Base-by-base conservation (phyloP, 2,888 invertebrate genomes). In the Miltochrista miniata region DNA sequence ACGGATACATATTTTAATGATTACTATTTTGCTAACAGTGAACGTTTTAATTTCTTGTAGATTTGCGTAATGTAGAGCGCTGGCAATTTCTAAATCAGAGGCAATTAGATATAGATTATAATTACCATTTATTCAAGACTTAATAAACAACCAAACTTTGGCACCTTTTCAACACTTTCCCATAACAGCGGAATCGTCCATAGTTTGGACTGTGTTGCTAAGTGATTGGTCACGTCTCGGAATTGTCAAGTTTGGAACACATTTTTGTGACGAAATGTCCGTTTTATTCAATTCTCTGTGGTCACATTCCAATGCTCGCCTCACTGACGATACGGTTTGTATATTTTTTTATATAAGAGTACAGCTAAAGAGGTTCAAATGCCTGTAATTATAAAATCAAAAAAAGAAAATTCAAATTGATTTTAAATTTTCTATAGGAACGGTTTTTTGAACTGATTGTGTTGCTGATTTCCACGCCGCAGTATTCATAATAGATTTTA, bases 241-340 rank as follows among this genome's bases (percentile, higher is more conserved):
- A 59, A 61, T 67, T 57, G 59, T 60, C 44, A 57, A 61, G 55
- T 74, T 66, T 56, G 67, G 66, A 66, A 73, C 74, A 76, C 70
- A 76, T 74, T 81, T 81, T 76, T 74, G 70, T 75, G 44, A 74
- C 78, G 75, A 78, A 80, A 72, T 72, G 66, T 64, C 71, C 76
- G 72, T 72, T 73, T 72, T 69, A 68, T 70, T 70, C 70, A 66
- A 75, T 78, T 76, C 76, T 73, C 75, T 74, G 75, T 74, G 79
- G 80, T 83, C 78, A 81, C 79, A 82, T 82, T 81, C 81, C 81
- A 72, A 72, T 75, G 70, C 70, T 62, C 75, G 80, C 75, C 73
- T 77, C 74, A 70, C 54, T 79, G 74, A 68, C 71, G 72, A 52
- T 68, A 54, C 59, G 66, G 56, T 67, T 61, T 53, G 44, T 54